Evolutionary conservation across 2,113 vertebrate species (phyloP).

Genomic region (Thunnus thynnus): DNA sequence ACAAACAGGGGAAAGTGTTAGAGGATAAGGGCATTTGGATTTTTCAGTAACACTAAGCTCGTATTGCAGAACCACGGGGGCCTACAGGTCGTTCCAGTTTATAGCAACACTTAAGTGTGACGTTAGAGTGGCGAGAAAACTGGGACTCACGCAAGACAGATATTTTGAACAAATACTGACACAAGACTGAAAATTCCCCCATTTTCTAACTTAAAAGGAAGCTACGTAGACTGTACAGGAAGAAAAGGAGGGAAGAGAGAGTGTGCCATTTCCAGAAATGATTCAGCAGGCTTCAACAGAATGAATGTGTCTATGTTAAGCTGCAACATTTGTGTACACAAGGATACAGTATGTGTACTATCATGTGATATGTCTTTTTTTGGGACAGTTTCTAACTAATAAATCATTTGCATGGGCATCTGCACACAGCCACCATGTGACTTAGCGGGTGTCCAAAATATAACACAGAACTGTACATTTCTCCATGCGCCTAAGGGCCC

Average conservation of each 20-base stretch:
- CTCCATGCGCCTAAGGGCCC: slow-evolving; percentile 27
- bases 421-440: slow-evolving; percentile 49
- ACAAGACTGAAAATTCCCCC: slow-evolving; percentile 72
- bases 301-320: slow-evolving; percentile 16
- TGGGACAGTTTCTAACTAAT: slow-evolving; percentile 36
- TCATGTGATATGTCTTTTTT: slow-evolving; percentile 54
- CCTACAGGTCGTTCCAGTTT: slow-evolving; percentile 62
- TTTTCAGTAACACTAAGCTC: slow-evolving; percentile 26
- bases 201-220: slow-evolving; percentile 55
- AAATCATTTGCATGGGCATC: slow-evolving; percentile 46
- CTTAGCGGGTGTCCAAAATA: slow-evolving; percentile 46
- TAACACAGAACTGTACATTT: slow-evolving; percentile 59
- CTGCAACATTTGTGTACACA: slow-evolving; percentile 21
- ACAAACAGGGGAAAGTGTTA: slow-evolving; percentile 8
- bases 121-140: slow-evolving; percentile 43
- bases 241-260: slow-evolving; percentile 61
- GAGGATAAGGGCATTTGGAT: not conserved
- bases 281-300: slow-evolving; percentile 9
- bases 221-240: slow-evolving; percentile 43
- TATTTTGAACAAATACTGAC: slow-evolving; percentile 65
- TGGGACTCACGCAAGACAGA: slow-evolving; percentile 57
- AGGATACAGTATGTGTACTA: slow-evolving; percentile 9
- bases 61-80: slow-evolving; percentile 46
- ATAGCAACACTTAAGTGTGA: slow-evolving; percentile 62
- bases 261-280: not conserved